These are phyloP conservation scores for Chrysopilus asiliformis DNA, from an alignment of 2,888 invertebrate genomes.

Conservation along the genomic window DNA sequence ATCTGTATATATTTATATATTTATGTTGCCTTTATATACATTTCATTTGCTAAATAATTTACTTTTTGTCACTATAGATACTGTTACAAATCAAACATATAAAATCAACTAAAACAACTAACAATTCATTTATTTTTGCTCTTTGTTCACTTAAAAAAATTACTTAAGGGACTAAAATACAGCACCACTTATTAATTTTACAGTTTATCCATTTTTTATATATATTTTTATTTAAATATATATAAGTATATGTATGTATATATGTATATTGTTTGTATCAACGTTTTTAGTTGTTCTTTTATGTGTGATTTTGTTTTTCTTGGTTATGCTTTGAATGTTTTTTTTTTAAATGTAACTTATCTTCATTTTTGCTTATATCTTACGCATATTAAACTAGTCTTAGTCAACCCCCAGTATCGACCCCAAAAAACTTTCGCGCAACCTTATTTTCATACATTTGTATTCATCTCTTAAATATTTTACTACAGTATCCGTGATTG, in stretches of 20 bases:
- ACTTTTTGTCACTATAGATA: slow-evolving; percentile 1
- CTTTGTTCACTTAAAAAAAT: slow-evolving; percentile 9
- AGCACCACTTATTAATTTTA: slow-evolving; percentile 14
- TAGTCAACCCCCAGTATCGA: no score
- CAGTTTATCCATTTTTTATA: neutral
- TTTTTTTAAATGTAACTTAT: no score
- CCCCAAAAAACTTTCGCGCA: no score
- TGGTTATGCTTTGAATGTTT: neutral
- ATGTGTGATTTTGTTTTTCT: neutral
- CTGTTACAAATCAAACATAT: no score
- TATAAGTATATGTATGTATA: neutral
- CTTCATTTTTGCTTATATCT: no score
- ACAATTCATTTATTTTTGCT: slow-evolving; percentile 6
- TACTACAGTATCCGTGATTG: no score
- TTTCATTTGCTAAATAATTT: neutral
- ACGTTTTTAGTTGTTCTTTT: neutral
- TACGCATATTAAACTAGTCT: no score
- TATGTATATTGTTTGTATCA: neutral
- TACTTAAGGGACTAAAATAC: slow-evolving; percentile 13
- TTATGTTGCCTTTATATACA: neutral
- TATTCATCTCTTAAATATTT: no score
- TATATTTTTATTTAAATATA: slow-evolving; percentile 2
- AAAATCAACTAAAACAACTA: no score
- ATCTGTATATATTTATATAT: slow-evolving; percentile 1
- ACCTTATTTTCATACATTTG: no score